Percentiles rank a stretch among this genome's conserved stretches.
phyloP scores from a whole-genome alignment of 2,888 invertebrate species.

The Tetropium fuscum region DNA sequence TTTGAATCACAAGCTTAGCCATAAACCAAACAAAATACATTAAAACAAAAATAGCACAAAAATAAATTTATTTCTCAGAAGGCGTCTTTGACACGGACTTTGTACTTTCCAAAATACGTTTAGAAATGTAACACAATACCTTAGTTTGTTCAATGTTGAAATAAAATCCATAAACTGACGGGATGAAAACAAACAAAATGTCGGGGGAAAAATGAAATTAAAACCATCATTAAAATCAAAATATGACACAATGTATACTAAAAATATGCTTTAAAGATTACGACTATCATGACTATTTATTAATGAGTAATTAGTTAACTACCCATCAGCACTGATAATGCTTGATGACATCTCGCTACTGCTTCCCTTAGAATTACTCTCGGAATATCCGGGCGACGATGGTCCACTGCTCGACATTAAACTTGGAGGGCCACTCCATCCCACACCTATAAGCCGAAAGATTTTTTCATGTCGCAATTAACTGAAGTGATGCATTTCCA shows the following conservation, averaged over 20 bases:
- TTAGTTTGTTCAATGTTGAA: neutral
- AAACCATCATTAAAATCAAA: conserved; percentile 21
- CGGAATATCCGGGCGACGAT: conserved; percentile 79
- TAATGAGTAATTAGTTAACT: conserved; percentile 49
- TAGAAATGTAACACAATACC: neutral
- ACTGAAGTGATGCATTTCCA: too few relatives aligned
- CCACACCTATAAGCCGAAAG: conserved; percentile 66
- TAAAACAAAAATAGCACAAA: conserved; percentile 25
- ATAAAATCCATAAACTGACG: neutral
- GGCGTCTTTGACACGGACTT: conserved; percentile 8
- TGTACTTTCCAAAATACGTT: neutral
- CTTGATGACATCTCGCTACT: conserved; percentile 74
- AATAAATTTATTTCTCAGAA: conserved; percentile 26
- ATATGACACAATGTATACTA: conserved; percentile 33
- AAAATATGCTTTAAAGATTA: conserved; percentile 25
- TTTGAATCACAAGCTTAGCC: too few relatives aligned
- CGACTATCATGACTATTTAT: conserved; percentile 11
- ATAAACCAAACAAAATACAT: conserved; percentile 2
- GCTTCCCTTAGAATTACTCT: conserved; percentile 72
- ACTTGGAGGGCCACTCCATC: conserved; percentile 90
- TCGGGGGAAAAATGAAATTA: too few relatives aligned
- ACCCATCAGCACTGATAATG: conserved; percentile 75
- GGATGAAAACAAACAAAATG: too few relatives aligned
- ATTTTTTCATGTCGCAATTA: too few relatives aligned
- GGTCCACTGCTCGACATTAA: conserved; percentile 84